Conservation (phyloP, 2,113 vertebrate species). For the Pomatorhinus ruficollis region DNA sequence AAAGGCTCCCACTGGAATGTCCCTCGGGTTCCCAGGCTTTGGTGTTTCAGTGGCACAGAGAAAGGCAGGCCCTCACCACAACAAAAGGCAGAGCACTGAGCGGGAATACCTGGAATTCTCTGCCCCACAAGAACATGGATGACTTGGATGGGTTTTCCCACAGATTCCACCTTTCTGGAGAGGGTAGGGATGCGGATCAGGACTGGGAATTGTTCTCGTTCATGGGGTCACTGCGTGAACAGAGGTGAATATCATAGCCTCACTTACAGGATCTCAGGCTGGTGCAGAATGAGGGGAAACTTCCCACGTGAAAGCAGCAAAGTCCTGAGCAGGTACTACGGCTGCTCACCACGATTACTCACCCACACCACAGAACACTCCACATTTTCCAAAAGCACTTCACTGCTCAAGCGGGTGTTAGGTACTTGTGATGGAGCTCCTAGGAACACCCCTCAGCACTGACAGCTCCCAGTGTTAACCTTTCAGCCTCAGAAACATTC, state of each 20-base stretch:
- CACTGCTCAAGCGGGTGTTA: not conserved
- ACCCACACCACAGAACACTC: not conserved
- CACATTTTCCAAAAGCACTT: slow-evolving; percentile 1
- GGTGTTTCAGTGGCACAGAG: slow-evolving; percentile 60
- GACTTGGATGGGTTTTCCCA: not conserved
- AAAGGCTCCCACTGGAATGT: slow-evolving; percentile 60
- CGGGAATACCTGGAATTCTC: slow-evolving; percentile 52
- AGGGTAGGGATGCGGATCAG: not conserved
- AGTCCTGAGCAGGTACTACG: not conserved
- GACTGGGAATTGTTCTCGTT: not conserved
- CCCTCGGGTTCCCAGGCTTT: slow-evolving; percentile 52
- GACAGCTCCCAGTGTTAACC: not conserved
- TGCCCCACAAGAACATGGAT: not conserved
- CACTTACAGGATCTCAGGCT: not conserved
- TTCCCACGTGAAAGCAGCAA: not conserved
- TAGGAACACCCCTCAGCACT: not conserved
- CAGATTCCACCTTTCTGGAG: not conserved
- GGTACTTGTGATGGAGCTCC: not conserved
- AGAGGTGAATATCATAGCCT: not conserved
- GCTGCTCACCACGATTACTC: not conserved
- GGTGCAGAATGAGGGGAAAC: not conserved
- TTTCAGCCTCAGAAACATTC: not conserved
- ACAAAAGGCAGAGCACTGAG: slow-evolving; percentile 44
- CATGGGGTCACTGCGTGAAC: not conserved
- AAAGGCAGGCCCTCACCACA: slow-evolving; percentile 61